Base-by-base conservation (phyloP, 1,140 invertebrate species). In the Calliopsis andreniformis region DNA sequence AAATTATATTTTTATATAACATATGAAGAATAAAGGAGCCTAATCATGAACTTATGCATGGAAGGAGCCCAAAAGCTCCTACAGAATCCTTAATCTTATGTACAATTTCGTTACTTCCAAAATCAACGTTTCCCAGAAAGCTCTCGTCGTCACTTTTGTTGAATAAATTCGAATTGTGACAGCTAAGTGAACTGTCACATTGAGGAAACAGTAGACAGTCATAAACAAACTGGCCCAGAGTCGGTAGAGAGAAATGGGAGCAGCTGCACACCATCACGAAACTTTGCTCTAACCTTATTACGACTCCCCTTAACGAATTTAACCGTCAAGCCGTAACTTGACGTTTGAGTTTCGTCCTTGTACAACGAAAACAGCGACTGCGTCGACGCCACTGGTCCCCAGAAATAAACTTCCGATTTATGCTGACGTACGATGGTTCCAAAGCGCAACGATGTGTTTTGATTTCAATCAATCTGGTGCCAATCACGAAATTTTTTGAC, bases 231-330 rank as follows among this genome's bases (percentile, higher is more conserved):
- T 49, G 18, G 20, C 39, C 10, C 10, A 10, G 73, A 66, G 69
- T 53, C 49, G 47, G 49, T 32, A 55, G 47, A 43, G 59, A 53
- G 55, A 53, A 47, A 45, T 51, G 62, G 28, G 64, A 72, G 66
- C 80, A 79, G 80, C 70, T 71, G 81, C 81, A 76, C 43, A 76
- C 43, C 83, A 59, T 76, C 39, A 84, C 82, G 82, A 87, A 84
- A 89, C 86, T 89, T 88, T 87, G 78, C 77, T 75, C 83, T 82
- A 88, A 88, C 85, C 87, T 89, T 88, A 88, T 89, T 88, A 90
- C 87, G 83, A 89, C 79, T 90, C 70, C 82, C 86, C 87, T 88
- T 88, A 88, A 89, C 88, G 86, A 89, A 89, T 89, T 89, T 87
- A 89, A 86, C 84, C 84, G 84, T 88, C 86, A 86, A 84, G 82